These are phyloP conservation scores for Dendrocincla fuliginosa DNA, from an alignment of 2,797 vertebrate genomes.

Conservation along the genomic window DNA sequence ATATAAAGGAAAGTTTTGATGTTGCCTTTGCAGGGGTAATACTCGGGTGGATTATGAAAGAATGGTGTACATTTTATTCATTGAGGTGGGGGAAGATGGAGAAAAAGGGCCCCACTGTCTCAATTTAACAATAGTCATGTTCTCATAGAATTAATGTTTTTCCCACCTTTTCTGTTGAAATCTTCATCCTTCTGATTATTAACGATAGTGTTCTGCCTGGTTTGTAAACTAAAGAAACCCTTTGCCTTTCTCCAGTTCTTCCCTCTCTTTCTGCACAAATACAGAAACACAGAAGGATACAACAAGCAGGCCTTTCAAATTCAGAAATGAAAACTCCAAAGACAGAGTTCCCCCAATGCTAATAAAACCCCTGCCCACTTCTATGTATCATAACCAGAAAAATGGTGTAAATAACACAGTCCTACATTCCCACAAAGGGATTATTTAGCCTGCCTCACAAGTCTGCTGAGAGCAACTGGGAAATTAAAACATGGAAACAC, in stretches of 20 bases:
- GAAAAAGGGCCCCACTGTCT: not conserved
- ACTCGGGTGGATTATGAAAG: not conserved
- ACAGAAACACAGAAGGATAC: not conserved
- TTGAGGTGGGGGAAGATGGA: not conserved
- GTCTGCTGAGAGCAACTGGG: not conserved
- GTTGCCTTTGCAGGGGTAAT: not conserved
- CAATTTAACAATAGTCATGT: not conserved
- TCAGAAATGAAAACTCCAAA: not conserved
- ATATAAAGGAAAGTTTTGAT: not conserved
- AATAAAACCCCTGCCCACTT: not conserved
- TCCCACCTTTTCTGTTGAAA: not conserved
- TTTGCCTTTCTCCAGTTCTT: not conserved
- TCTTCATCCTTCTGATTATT: not conserved
- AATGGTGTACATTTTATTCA: accelerated
- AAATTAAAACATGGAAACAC: not conserved
- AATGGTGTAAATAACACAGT: accelerated
- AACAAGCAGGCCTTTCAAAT: not conserved
- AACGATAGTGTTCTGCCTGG: not conserved
- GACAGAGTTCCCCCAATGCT: accelerated
- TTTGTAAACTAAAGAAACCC: not conserved
- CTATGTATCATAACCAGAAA: not conserved
- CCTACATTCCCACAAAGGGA: not conserved
- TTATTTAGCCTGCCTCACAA: not conserved
- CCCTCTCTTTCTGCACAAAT: not conserved
- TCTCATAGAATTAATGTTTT: not conserved